These are phyloP conservation scores for Heliconius aoede DNA, from an alignment of 2,888 invertebrate genomes.

Conservation along the genomic window DNA sequence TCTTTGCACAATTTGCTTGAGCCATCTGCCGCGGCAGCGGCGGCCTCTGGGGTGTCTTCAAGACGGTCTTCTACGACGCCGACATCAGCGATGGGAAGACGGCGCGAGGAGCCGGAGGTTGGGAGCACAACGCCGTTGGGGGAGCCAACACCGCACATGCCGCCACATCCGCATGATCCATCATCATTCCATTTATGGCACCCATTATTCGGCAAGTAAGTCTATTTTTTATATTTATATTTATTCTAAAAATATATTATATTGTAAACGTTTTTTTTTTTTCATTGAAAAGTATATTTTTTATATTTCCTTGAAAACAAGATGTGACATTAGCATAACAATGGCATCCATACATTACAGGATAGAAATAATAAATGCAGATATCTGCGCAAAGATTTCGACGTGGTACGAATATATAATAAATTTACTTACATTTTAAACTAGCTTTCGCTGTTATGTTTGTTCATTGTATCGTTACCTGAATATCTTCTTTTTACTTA, in stretches of 20 bases:
- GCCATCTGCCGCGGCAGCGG: conserved; percentile 85
- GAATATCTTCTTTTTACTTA: neutral
- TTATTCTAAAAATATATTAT: conserved; percentile 6
- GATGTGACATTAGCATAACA: conserved; percentile 41
- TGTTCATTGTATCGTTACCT: neutral
- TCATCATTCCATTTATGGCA: conserved; percentile 91
- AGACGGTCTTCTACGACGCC: conserved; percentile 76
- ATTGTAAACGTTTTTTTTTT: neutral
- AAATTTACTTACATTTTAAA: neutral
- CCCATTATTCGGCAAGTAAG: conserved; percentile 93
- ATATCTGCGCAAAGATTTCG: conserved; percentile 37
- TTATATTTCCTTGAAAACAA: conserved; percentile 31
- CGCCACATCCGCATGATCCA: conserved; percentile 69
- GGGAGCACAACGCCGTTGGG: conserved; percentile 86
- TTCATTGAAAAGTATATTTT: neutral
- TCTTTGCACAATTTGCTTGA: conserved; percentile 83
- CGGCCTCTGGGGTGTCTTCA: conserved; percentile 77
- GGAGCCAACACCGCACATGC: conserved; percentile 69
- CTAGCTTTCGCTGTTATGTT: neutral
- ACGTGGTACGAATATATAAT: conserved; percentile 31
- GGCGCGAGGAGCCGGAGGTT: conserved; percentile 84
- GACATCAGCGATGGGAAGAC: conserved; percentile 77
- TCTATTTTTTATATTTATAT: conserved; percentile 49
- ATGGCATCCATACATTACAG: conserved; percentile 34
- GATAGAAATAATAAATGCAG: conserved; percentile 38